These are phyloP conservation scores for Drosophila testacea DNA, from an alignment of 2,888 invertebrate species.

Conservation along the genomic window DNA sequence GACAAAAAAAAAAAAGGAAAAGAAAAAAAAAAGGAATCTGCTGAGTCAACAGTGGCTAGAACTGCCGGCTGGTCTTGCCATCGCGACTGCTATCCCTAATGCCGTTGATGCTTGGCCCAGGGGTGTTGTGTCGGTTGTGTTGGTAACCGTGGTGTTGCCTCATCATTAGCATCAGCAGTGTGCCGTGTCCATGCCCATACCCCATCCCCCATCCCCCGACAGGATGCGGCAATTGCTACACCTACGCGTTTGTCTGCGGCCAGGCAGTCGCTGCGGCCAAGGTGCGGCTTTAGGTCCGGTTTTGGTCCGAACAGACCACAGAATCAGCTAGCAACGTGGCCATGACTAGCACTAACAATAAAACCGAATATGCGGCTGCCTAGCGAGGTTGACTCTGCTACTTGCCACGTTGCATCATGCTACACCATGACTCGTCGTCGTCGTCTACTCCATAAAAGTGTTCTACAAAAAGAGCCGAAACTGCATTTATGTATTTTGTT, in stretches of 20 bases:
- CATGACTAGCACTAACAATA: slow-evolving; percentile 65
- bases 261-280: slow-evolving; percentile 67
- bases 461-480: slow-evolving; percentile 52
- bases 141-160: slow-evolving; percentile 43
- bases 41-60: slow-evolving; percentile 70
- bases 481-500: slow-evolving; percentile 70
- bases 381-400: slow-evolving; percentile 37
- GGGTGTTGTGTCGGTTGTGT: slow-evolving; percentile 28
- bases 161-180: slow-evolving; percentile 70
- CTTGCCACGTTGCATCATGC: neutral
- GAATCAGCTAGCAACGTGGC: slow-evolving; percentile 35
- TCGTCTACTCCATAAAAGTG: slow-evolving; percentile 33
- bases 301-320: slow-evolving; percentile 38
- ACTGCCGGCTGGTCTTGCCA: slow-evolving; percentile 17
- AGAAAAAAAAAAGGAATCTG: slow-evolving; percentile 43
- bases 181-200: neutral
- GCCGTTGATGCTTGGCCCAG: slow-evolving; percentile 49
- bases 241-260: slow-evolving; percentile 78
- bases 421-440: neutral
- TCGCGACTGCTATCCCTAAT: slow-evolving; percentile 28
- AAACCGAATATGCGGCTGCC: slow-evolving; percentile 69
- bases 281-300: slow-evolving; percentile 55
- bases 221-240: slow-evolving; percentile 40
- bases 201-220: neutral
- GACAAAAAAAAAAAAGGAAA: slow-evolving; percentile 24